These are phyloP conservation scores for Gymnobelideus leadbeateri DNA, from an alignment of 2,113 vertebrate species.

Conservation along the genomic window DNA sequence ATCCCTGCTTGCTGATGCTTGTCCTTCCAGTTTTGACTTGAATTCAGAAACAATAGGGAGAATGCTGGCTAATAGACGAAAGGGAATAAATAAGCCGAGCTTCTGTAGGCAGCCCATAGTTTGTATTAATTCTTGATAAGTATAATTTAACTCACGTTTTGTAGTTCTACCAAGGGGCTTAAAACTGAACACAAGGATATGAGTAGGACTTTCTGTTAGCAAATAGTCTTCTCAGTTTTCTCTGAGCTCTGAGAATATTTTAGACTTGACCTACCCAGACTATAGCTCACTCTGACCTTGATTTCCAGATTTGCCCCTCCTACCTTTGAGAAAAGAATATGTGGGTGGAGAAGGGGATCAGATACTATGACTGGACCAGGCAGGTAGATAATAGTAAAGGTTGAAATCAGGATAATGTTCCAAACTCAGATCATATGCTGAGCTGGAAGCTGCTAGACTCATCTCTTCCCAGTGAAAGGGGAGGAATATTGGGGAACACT, in stretches of 20 bases:
- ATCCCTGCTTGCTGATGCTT: neutral
- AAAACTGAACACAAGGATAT: neutral
- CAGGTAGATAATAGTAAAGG: neutral
- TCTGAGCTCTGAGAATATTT: neutral
- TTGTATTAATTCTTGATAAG: neutral
- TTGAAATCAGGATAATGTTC: neutral
- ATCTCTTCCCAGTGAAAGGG: neutral
- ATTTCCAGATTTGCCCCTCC: neutral
- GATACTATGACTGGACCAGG: neutral
- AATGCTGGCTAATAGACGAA: neutral
- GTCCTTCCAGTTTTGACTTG: neutral
- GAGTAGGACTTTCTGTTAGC: neutral
- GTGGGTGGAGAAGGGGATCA: neutral
- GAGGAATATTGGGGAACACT: neutral
- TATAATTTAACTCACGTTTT: neutral
- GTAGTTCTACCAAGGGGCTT: neutral
- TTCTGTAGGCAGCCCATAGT: neutral
- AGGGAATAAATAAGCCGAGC: neutral
- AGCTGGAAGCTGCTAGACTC: neutral
- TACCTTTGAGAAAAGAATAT: neutral
- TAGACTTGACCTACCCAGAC: neutral
- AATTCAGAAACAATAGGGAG: neutral
- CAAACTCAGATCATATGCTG: neutral
- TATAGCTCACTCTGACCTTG: neutral
- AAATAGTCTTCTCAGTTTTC: neutral